These are phyloP conservation scores for Spodoptera picta DNA, from an alignment of 2,888 invertebrate genomes.

Conservation along the genomic window DNA sequence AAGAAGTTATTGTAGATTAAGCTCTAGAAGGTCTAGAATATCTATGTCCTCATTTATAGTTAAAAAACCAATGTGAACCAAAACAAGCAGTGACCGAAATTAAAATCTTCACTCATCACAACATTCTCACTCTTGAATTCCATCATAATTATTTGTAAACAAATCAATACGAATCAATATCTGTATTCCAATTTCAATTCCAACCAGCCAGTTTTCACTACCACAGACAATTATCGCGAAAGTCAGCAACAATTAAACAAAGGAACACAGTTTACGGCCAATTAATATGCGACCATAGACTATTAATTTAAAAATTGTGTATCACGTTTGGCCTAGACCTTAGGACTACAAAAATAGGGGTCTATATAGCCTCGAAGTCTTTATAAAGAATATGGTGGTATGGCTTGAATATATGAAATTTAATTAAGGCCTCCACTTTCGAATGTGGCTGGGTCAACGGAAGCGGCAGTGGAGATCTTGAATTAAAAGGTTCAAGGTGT, in stretches of 20 bases:
- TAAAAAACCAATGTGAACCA: neutral
- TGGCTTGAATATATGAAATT: constrained; percentile 63
- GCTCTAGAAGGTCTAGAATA: too few relatives aligned
- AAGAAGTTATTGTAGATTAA: too few relatives aligned
- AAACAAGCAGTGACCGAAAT: constrained; percentile 1
- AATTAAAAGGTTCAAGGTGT: constrained; percentile 46
- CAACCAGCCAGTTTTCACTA: constrained; percentile 23
- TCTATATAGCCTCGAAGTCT: constrained; percentile 19
- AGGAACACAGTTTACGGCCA: constrained; percentile 32
- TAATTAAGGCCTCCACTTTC: constrained; percentile 65
- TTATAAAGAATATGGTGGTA: constrained; percentile 51
- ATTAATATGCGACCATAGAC: constrained; percentile 39
- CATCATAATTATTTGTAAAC: constrained; percentile 4
- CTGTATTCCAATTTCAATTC: constrained; percentile 20
- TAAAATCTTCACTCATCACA: constrained; percentile 2
- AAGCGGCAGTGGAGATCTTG: constrained; percentile 49
- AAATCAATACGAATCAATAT: constrained; percentile 17
- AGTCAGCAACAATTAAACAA: constrained; percentile 34
- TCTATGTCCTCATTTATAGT: too few relatives aligned
- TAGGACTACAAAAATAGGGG: constrained; percentile 40
- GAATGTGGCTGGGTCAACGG: constrained; percentile 52
- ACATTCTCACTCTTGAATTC: constrained; percentile 16
- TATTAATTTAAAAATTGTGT: constrained; percentile 16
- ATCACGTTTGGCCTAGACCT: constrained; percentile 65
- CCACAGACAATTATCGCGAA: constrained; percentile 24